A percentile compares a stretch with the other conserved stretches of the same genome.
These are phyloP conservation scores for Microctenopoma lineatum DNA, from an alignment of 2,797 vertebrate species.

Conservation along the genomic window DNA sequence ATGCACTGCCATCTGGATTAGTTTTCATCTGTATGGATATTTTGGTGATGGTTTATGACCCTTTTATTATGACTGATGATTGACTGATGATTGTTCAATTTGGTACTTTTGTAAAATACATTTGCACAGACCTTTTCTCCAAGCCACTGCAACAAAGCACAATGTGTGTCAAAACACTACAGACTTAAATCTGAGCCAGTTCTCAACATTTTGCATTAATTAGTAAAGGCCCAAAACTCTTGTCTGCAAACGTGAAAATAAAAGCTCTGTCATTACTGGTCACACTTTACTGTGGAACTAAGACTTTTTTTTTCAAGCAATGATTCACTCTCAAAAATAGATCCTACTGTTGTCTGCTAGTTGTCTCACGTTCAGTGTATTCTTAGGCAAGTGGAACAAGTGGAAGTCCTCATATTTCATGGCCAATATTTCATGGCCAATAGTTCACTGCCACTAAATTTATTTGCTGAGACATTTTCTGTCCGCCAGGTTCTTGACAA, in stretches of 20 bases:
- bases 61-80: not conserved
- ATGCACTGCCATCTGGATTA: not conserved
- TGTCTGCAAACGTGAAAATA: too few relatives aligned
- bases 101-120: not conserved
- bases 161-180: not conserved
- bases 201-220: too few relatives aligned
- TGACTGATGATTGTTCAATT: not conserved
- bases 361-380: not conserved
- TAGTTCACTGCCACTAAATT: constrained; percentile 18
- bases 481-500: constrained; percentile 2
- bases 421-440: constrained; percentile 8
- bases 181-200: not conserved
- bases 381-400: not conserved
- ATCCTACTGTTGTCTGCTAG: not conserved
- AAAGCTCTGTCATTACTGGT: not conserved
- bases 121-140: not conserved
- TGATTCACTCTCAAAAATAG: not conserved
- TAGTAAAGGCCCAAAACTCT: too few relatives aligned
- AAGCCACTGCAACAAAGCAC: not conserved
- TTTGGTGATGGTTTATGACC: too few relatives aligned
- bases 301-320: not conserved
- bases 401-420: not conserved
- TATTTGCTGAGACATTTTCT: constrained; percentile 14
- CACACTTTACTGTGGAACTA: not conserved
- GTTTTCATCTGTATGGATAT: not conserved